A percentile compares a stretch with the other conserved stretches of the same genome.
phyloP scores from a whole-genome alignment of 1,140 invertebrate genomes.

The Reticulitermes speratus region DNA sequence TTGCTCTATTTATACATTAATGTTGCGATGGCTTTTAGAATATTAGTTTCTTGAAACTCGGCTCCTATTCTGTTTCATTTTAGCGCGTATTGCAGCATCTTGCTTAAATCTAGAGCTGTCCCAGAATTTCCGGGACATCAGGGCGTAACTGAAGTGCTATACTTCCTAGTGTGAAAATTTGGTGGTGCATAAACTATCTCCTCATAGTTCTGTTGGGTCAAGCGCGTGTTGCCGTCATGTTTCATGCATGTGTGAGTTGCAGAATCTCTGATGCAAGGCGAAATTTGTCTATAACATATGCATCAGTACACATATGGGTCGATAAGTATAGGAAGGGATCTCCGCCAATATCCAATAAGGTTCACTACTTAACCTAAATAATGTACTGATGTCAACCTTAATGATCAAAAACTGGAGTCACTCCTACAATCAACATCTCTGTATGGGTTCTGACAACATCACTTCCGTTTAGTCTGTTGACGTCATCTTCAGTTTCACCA shows the following conservation, averaged over 20 bases:
- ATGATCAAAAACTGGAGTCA: background rate
- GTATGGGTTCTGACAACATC: background rate
- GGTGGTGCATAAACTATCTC: background rate
- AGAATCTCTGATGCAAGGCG: background rate
- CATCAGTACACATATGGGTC: slow-evolving; percentile 3
- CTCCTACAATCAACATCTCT: background rate
- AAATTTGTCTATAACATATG: background rate
- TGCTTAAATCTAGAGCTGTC: too few species aligned
- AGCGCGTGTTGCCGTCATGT: background rate
- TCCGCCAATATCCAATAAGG: background rate
- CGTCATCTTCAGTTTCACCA: background rate
- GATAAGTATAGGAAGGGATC: background rate
- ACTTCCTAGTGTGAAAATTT: background rate
- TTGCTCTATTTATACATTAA: too few species aligned
- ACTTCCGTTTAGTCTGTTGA: background rate
- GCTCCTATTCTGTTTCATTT: too few species aligned
- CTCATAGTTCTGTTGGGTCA: background rate
- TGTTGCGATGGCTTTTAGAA: too few species aligned
- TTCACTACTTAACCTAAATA: background rate
- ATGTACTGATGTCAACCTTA: background rate
- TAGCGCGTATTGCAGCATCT: too few species aligned
- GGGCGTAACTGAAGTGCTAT: background rate
- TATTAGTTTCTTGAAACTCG: too few species aligned
- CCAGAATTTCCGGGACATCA: too few species aligned
- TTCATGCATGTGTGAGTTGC: background rate